phyloP scores from a whole-genome alignment of 2,888 invertebrate species.

The Pyralis farinalis region DNA sequence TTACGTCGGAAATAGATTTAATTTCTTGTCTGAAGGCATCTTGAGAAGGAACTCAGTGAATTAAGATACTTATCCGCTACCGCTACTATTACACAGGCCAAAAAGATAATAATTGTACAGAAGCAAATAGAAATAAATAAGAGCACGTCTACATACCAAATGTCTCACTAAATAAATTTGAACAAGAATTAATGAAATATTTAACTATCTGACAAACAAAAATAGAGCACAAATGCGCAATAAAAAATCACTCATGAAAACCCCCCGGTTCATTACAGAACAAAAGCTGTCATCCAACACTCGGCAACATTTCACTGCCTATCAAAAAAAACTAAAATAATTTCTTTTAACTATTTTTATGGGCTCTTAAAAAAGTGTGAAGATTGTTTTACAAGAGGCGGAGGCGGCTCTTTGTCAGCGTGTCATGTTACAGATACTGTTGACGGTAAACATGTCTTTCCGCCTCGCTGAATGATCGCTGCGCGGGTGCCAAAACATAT shows the following conservation, averaged over 20 bases:
- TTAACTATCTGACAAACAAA: conserved; percentile 28
- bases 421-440: conserved; percentile 64
- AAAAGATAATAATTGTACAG: too few relatives aligned
- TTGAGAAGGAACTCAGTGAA: too few relatives aligned
- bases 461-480: conserved; percentile 62
- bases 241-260: conserved; percentile 67
- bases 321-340: conserved; percentile 70
- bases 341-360: conserved; percentile 80
- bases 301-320: conserved; percentile 80
- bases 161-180: too few relatives aligned
- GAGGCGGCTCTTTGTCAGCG: conserved; percentile 75
- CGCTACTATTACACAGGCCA: too few relatives aligned
- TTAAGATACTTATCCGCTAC: too few relatives aligned
- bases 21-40: too few relatives aligned
- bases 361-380: conserved; percentile 74
- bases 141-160: too few relatives aligned
- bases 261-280: conserved; percentile 76
- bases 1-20: too few relatives aligned
- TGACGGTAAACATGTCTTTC: conserved; percentile 78
- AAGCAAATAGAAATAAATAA: too few relatives aligned
- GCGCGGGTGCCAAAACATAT: conserved; percentile 56
- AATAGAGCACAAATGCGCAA: conserved; percentile 60
- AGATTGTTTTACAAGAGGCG: conserved; percentile 76
- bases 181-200: too few relatives aligned
- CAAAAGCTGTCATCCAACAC: conserved; percentile 78